Conservation (phyloP, 2,888 invertebrate species). For the Drosophila histrio region DNA sequence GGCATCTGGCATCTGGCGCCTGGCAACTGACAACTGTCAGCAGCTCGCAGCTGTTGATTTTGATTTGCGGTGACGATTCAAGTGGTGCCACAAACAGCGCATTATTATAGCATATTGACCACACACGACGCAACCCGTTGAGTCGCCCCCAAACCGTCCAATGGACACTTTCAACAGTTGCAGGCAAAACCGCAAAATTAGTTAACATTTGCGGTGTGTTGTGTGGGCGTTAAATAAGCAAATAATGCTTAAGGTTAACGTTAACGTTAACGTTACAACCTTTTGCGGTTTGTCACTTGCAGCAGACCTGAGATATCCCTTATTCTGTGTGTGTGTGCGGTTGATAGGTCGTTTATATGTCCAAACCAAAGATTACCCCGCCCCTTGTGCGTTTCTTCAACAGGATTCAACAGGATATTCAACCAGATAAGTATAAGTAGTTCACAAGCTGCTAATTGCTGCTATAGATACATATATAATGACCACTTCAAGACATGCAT, state of each 20-base stretch:
- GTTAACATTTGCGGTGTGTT: slow-evolving; percentile 71
- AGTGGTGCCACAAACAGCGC: slow-evolving; percentile 61
- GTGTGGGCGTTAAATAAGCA: slow-evolving; percentile 67
- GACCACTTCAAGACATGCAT: background rate
- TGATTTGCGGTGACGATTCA: slow-evolving; percentile 65
- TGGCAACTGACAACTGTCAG: slow-evolving; percentile 19
- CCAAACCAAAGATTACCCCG: slow-evolving; percentile 3
- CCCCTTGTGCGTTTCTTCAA: slow-evolving; percentile 29
- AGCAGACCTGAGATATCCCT: slow-evolving; percentile 16
- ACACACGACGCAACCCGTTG: slow-evolving; percentile 16
- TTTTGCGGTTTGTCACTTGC: slow-evolving; percentile 77
- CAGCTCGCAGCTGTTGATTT: slow-evolving; percentile 51
- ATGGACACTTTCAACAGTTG: slow-evolving; percentile 59
- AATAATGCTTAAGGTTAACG: slow-evolving; percentile 69
- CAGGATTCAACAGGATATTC: background rate
- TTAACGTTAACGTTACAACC: slow-evolving; percentile 69
- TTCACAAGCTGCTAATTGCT: slow-evolving; percentile 17
- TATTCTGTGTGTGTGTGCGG: slow-evolving; percentile 1
- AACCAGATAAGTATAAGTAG: background rate
- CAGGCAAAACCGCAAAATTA: slow-evolving; percentile 74
- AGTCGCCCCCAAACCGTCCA: background rate
- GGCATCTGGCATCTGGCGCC: slow-evolving; percentile 10
- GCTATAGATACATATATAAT: slow-evolving; percentile 18
- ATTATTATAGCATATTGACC: slow-evolving; percentile 57
- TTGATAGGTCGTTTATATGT: slow-evolving; percentile 27